These are phyloP conservation scores for Cygnus atratus DNA, from an alignment of 2,113 vertebrate genomes.

Conservation along the genomic window DNA sequence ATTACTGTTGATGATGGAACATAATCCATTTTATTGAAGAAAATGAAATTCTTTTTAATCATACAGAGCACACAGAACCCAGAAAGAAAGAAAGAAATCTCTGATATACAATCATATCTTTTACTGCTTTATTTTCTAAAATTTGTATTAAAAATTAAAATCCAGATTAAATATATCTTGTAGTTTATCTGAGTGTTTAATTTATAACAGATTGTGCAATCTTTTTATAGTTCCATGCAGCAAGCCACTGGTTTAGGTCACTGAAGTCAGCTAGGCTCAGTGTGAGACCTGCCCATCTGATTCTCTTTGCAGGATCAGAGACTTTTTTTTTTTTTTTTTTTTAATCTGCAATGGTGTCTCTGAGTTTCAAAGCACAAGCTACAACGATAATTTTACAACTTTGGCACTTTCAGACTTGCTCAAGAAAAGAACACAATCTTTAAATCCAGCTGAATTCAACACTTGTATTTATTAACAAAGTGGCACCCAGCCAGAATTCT, in stretches of 20 bases:
- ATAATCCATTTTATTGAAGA: neutral
- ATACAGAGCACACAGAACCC: neutral
- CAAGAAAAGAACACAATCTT: slow-evolving; percentile 69
- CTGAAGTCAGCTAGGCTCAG: slow-evolving; percentile 5
- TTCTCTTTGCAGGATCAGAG: slow-evolving; percentile 21
- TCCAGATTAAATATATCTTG: neutral
- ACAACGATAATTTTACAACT: slow-evolving; percentile 26
- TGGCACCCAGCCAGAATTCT: slow-evolving; percentile 44
- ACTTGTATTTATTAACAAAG: slow-evolving; percentile 63
- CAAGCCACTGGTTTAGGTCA: neutral
- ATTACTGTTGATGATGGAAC: neutral
- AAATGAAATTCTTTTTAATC: neutral
- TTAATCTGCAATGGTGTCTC: neutral
- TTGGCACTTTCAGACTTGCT: slow-evolving; percentile 60
- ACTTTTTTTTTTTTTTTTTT: neutral
- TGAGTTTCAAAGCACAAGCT: neutral
- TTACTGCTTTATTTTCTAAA: neutral
- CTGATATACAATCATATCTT: neutral
- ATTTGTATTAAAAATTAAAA: neutral
- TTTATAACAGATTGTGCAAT: neutral
- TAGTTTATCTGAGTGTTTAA: neutral
- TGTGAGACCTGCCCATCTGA: slow-evolving; percentile 35
- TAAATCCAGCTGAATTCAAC: slow-evolving; percentile 62
- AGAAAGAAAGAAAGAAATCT: neutral
- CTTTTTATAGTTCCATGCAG: neutral